These are phyloP conservation scores for Acanthornis magna DNA, from an alignment of 2,797 vertebrate genomes.

Conservation along the genomic window DNA sequence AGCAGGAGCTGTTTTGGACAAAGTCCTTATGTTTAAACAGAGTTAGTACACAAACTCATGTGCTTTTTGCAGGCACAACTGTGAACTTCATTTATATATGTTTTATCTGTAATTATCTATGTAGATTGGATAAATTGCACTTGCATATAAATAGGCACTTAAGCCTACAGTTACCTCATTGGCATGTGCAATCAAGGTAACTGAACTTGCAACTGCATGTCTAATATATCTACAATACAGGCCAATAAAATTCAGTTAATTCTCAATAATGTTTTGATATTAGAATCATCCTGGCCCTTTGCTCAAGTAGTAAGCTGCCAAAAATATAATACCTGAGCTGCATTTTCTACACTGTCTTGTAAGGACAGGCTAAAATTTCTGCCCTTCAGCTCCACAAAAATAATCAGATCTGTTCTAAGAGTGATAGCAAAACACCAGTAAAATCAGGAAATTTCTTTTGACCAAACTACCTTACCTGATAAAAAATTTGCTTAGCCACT, in stretches of 20 bases:
- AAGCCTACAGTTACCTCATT: neutral
- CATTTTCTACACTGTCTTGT: neutral
- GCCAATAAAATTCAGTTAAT: neutral
- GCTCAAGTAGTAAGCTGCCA: neutral
- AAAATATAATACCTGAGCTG: neutral
- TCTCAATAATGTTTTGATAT: neutral
- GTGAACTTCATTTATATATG: neutral
- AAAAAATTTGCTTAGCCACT: neutral
- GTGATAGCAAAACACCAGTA: neutral
- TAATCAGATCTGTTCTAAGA: neutral
- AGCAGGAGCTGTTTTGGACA: neutral
- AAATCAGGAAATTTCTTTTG: neutral
- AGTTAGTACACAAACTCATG: neutral
- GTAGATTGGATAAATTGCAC: neutral
- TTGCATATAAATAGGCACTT: conserved; percentile 11
- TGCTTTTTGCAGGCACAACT: neutral
- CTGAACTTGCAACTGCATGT: neutral
- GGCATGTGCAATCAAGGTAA: neutral
- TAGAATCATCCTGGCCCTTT: neutral
- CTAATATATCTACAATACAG: neutral
- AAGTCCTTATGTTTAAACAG: neutral
- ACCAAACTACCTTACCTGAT: neutral
- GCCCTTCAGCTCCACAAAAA: neutral
- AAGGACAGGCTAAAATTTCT: neutral
- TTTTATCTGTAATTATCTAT: neutral